Evolutionary conservation across 1,140 invertebrate species (phyloP).

Genomic region (Drosophila ogumai): DNA sequence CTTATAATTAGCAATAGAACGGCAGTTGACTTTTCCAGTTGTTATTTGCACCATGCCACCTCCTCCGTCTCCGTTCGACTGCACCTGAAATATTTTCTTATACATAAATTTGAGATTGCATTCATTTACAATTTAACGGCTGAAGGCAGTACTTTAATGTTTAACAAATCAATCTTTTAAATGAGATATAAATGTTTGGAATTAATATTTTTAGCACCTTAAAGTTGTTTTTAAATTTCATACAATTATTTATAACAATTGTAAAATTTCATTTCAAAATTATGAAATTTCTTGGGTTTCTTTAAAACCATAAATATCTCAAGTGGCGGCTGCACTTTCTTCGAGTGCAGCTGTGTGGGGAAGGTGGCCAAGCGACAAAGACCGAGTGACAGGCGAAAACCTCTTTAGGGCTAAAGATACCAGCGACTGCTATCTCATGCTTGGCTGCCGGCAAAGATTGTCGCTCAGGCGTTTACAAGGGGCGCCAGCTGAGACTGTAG

Average conservation of each 20-base stretch:
- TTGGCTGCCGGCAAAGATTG: conserved; percentile 73
- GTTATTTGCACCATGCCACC: conserved; percentile 27
- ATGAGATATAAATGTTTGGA: not conserved
- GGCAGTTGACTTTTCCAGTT: conserved; percentile 73
- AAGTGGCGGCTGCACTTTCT: not conserved
- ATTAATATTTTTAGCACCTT: too few species aligned
- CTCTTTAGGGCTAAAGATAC: conserved; percentile 2
- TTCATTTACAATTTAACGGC: too few species aligned
- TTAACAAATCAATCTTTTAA: not conserved
- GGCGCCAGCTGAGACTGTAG: conserved; percentile 49
- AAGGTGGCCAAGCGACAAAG: conserved; percentile 31
- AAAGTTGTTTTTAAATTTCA: too few species aligned
- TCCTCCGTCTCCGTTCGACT: not conserved
- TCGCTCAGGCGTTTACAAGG: conserved; percentile 72
- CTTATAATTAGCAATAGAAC: conserved; percentile 81
- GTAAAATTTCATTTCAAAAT: not conserved
- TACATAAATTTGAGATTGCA: too few species aligned
- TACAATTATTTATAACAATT: too few species aligned
- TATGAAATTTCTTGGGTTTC: not conserved
- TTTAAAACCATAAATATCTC: too few species aligned
- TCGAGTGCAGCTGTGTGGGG: not conserved
- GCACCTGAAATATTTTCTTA: not conserved
- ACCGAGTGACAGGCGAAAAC: conserved; percentile 28
- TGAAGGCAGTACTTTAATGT: not conserved
- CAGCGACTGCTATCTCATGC: conserved; percentile 34